Evolutionary conservation across 2,888 invertebrate species (phyloP).

Genomic region (Itoplectis maculator): DNA sequence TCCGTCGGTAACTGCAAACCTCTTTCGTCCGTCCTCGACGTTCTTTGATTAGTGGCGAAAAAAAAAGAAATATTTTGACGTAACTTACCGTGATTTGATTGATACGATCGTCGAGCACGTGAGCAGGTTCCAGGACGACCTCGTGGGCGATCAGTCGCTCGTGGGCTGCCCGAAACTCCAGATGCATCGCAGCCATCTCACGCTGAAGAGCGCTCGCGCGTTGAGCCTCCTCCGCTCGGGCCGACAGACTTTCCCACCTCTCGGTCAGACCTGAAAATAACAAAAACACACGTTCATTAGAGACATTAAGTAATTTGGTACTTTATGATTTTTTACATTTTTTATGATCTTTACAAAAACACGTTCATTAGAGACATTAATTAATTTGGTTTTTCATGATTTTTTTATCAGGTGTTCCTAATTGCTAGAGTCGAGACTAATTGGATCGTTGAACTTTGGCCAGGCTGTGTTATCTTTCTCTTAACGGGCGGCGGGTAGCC

Average conservation of each 20-base stretch:
- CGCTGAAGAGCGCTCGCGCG: constrained; percentile 82
- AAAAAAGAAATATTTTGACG: too few species aligned
- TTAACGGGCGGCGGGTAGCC: constrained; percentile 8
- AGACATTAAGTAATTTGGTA: background rate
- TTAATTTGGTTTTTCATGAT: background rate
- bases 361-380: background rate
- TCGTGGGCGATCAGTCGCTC: constrained; percentile 80
- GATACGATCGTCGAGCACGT: constrained; percentile 84
- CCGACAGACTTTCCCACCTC: constrained; percentile 85
- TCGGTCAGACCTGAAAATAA: constrained; percentile 82
- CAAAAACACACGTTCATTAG: constrained; percentile 6
- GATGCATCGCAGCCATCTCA: constrained; percentile 81
- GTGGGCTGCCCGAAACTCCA: constrained; percentile 80
- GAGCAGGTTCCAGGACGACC: constrained; percentile 80
- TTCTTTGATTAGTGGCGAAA: constrained; percentile 7
- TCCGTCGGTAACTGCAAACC: constrained; percentile 27
- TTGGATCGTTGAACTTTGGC: background rate
- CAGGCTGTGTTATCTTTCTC: constrained; percentile 18
- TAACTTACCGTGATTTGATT: constrained; percentile 84
- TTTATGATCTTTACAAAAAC: constrained; percentile 12
- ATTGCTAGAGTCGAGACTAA: background rate
- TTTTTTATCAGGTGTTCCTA: background rate
- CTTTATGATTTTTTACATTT: constrained; percentile 1
- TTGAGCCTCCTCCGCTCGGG: constrained; percentile 83
- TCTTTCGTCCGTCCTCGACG: background rate